Base-by-base conservation (phyloP, 2,113 vertebrate species). In the Strigops habroptila region DNA sequence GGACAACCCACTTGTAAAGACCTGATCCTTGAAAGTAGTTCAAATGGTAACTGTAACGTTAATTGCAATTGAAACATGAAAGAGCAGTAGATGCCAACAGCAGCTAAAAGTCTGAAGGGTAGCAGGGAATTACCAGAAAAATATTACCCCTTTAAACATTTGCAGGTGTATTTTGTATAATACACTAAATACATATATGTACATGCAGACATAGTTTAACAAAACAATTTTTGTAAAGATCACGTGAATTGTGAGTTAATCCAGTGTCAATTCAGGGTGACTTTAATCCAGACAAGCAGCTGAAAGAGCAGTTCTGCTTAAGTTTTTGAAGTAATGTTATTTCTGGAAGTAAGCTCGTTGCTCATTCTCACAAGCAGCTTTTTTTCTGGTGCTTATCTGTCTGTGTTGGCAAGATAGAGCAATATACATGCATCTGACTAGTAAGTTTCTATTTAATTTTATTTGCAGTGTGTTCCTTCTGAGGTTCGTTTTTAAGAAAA, bases 241-340 rank as follows among this genome's bases (percentile, higher is more conserved):
- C 15, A 7, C 7, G 1, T 60, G 87, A 64, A 53, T 28, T 27
- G 11, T 71, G 43, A 71, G 18, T 75, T 75, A 78, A 3, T 68
- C 21, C n/a, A n/a, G 3, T 53, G 55, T 48, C 65, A 48, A 0
- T 81, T 59, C 1, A 0, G 25, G 9, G 14, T 81, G 28, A 41
- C 12, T 17, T 62, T 82, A 43, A 35, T 35, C 33, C 18, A 88
- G 80, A 41, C 9, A 53, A 68, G 46, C n/a, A 82, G 43, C 12
- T 73, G 28, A 88, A 83, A 90, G 48, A 76, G 44, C 22, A 67
- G 15, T 69, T 90, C 71, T 74, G 19, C 28, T 53, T 4, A 37
- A 68, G 35, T 84, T 83, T 55, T 53, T 9, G 43, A 63, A 81
- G 22, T 33, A 60, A 6, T 46, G 7, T 28, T 74, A 7, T 43